A percentile compares a stretch with the other conserved stretches of the same genome.
phyloP scores from a whole-genome alignment of 2,888 invertebrate genomes.

The Lasioglossum malachurum region DNA sequence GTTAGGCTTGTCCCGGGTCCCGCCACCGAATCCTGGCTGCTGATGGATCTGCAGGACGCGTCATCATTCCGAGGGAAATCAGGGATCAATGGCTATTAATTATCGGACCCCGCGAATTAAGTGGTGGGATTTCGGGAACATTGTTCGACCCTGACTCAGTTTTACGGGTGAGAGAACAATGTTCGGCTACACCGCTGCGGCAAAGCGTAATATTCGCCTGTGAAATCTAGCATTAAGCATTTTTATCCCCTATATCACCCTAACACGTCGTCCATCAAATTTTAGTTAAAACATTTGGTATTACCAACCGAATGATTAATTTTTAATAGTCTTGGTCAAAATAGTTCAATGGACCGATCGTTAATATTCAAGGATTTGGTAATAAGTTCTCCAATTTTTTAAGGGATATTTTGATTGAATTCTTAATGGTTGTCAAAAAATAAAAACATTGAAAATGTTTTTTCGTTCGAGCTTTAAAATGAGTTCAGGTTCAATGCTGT shows the following conservation, averaged over 20 bases:
- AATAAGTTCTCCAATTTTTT: no score
- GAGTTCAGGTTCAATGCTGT: no score
- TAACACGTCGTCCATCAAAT: background rate
- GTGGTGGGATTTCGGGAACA: background rate
- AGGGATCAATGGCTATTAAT: slow-evolving; percentile 2
- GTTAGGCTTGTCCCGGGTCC: background rate
- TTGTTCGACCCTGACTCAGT: background rate
- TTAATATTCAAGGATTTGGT: no score
- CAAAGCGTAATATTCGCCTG: background rate
- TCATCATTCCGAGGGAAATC: background rate
- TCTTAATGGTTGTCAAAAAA: no score
- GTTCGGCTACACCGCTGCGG: no score
- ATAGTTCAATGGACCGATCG: no score
- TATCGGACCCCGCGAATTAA: background rate
- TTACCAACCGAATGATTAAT: no score
- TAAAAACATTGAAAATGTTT: no score
- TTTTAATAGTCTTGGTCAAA: no score
- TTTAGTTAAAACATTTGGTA: no score
- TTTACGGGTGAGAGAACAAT: background rate
- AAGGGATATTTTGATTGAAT: no score
- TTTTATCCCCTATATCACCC: background rate
- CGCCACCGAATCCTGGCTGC: background rate
- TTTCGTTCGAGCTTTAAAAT: no score
- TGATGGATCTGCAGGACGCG: slow-evolving; percentile 15
- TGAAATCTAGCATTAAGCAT: background rate